Evolutionary conservation across 2,797 vertebrate species (phyloP).

Genomic region (Hyperoplus lanceolatus): DNA sequence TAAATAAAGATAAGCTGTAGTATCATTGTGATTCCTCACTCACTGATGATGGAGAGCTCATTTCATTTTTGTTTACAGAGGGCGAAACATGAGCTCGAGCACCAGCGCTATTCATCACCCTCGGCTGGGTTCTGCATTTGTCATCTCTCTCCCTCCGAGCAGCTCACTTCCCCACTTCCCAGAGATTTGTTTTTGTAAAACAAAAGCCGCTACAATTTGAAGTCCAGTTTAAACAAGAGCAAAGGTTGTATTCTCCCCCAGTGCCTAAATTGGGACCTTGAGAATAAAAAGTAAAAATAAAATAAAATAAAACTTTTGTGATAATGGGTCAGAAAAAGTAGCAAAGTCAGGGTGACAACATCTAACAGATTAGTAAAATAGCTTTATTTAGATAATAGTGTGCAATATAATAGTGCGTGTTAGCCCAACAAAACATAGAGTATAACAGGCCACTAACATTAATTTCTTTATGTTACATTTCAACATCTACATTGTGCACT

Average conservation of each 20-base stretch:
- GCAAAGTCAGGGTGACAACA: conserved; percentile 40
- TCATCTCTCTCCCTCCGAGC: conserved; percentile 52
- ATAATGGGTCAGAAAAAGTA: conserved; percentile 33
- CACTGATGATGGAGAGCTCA: conserved; percentile 46
- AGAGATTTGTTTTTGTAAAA: conserved; percentile 60
- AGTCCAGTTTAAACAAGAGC: conserved; percentile 51
- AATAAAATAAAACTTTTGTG: conserved; percentile 1
- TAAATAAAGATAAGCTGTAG: conserved; percentile 62
- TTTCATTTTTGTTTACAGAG: conserved; percentile 68
- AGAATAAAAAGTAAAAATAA: not conserved
- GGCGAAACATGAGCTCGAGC: conserved; percentile 50
- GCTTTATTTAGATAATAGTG: conserved; percentile 50
- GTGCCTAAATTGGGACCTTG: conserved; percentile 27
- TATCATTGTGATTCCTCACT: conserved; percentile 44
- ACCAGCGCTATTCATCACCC: conserved; percentile 59
- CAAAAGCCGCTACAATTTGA: conserved; percentile 55
- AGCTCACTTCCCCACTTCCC: conserved; percentile 70
- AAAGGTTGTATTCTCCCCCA: conserved; percentile 40
- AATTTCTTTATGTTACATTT: not conserved
- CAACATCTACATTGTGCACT: not conserved
- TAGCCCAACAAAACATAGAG: not conserved
- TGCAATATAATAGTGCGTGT: not conserved
- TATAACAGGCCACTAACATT: not conserved
- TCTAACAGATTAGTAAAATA: conserved; percentile 32
- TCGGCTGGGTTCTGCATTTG: conserved; percentile 53